Evolutionary conservation across 2,888 invertebrate genomes (phyloP).

Genomic region (Phengaris arion): DNA sequence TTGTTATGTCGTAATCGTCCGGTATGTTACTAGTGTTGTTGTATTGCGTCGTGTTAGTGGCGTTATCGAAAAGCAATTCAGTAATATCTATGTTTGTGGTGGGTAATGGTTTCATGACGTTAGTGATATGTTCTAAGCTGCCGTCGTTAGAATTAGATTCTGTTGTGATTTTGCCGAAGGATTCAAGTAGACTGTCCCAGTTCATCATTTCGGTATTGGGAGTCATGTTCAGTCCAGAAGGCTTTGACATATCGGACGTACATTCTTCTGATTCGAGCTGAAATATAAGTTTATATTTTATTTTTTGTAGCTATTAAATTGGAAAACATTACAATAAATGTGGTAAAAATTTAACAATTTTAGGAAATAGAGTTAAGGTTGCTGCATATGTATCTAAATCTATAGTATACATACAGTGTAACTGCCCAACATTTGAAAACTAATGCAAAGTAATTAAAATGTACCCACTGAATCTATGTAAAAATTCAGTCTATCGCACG

Average conservation of each 20-base stretch:
- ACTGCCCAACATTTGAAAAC: too few species aligned
- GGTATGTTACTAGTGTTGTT: conserved; percentile 49
- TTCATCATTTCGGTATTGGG: conserved; percentile 59
- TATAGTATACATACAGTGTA: too few species aligned
- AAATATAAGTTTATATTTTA: not conserved
- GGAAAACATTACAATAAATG: too few species aligned
- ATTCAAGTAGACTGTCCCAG: conserved; percentile 71
- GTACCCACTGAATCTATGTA: too few species aligned
- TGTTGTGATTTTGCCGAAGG: conserved; percentile 69
- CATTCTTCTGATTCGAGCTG: conserved; percentile 1
- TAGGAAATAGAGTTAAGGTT: too few species aligned
- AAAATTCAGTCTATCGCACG: too few species aligned
- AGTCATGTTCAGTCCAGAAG: conserved; percentile 42
- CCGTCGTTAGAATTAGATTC: conserved; percentile 65
- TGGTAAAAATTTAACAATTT: too few species aligned
- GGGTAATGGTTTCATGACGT: conserved; percentile 47
- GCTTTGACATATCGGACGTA: conserved; percentile 34
- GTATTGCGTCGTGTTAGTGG: conserved; percentile 46
- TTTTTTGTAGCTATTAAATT: not conserved
- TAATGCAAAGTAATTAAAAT: too few species aligned
- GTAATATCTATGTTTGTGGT: conserved; percentile 63
- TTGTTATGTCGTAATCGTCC: conserved; percentile 63
- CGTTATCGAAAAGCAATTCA: conserved; percentile 63
- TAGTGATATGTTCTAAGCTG: conserved; percentile 62
- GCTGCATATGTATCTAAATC: too few species aligned